A percentile compares a stretch with the other conserved stretches of the same genome.
Evolutionary conservation across 2,797 vertebrate genomes (phyloP).

Genomic region (Tadarida brasiliensis): DNA sequence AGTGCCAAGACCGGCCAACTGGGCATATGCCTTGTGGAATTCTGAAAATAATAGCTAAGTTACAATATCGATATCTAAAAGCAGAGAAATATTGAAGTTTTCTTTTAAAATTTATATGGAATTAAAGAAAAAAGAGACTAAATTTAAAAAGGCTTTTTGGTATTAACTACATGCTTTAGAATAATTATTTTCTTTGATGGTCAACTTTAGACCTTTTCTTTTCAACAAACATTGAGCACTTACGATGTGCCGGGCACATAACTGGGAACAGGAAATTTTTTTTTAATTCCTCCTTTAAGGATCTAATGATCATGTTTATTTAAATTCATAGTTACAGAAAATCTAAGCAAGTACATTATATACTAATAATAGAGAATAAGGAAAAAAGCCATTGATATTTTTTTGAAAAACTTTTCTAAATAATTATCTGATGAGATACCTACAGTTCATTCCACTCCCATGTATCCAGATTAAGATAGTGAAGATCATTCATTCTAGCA

Average conservation of each 20-base stretch:
- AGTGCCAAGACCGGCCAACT: constrained; percentile 96
- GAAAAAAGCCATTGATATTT: background rate
- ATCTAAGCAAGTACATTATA: constrained; percentile 19
- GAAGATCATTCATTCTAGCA: constrained; percentile 95
- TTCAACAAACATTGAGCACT: constrained; percentile 3
- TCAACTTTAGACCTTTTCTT: constrained; percentile 33
- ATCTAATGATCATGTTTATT: constrained; percentile 18
- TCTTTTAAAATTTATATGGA: constrained; percentile 8
- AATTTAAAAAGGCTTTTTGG: constrained; percentile 13
- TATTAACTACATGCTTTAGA: constrained; percentile 38
- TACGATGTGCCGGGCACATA: constrained; percentile 27
- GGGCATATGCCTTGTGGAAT: constrained; percentile 91
- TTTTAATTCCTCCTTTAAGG: background rate
- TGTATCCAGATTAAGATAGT: constrained; percentile 95
- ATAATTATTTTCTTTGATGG: constrained; percentile 44
- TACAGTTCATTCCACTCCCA: constrained; percentile 99
- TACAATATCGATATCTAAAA: constrained; percentile 36
- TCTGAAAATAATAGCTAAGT: constrained; percentile 78
- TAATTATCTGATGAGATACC: constrained; percentile 80
- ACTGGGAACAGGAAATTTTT: background rate
- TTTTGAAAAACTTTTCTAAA: constrained; percentile 25
- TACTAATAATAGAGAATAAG: background rate
- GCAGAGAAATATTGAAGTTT: constrained; percentile 20
- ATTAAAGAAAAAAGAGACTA: background rate
- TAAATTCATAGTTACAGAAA: constrained; percentile 46